Evolutionary conservation across 2,888 invertebrate species (phyloP), one percentile per base, ranked within the genome.

Genomic region (Calameuta pallipes): DNA sequence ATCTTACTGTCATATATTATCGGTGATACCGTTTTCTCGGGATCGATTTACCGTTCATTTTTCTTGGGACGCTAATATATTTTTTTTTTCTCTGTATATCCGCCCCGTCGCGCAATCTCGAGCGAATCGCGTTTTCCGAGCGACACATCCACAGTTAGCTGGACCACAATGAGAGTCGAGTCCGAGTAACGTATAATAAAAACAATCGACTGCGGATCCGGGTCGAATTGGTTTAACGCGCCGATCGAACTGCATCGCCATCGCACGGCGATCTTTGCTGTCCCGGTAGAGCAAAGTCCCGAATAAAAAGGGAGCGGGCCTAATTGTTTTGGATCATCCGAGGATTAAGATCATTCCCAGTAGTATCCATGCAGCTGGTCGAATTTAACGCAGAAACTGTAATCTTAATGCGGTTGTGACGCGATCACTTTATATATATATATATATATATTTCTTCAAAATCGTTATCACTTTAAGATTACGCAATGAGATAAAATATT

Each of bases 301-400:
- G 71, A 34, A 71, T 33, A 71, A 71, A 71, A 71, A 71, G 31
- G 71, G 31, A 31, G 13, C 71, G 71, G 71, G 9, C 74, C 77
- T 35, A 68, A n/a, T 76, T 69, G 33, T 78, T 78, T 82, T 79
- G 76, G 75, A 79, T 80, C 34, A 71, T 71, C 33, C 34, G 34
- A 71, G 71, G 56, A 56, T 56, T 9, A 23, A 56, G 56, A 23
- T 56, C 23, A 23, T 56, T 41, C 56, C 56, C 56, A 1, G 9
- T 2, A 56, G 23, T 23, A 9, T 56, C 56, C 9, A 23, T 0
- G 15, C 0, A 9, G 23, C 23, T 9, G 56, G 6, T 4, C 2
- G 6, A 6, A 23, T 56, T 23, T 23, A 56, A 56, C 56, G 56
- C 56, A 23, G 56, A 56, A 23, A 56, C 9, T 23, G 0, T 23